Conservation (phyloP, 2,113 vertebrate genomes). For the Conger conger region DNA sequence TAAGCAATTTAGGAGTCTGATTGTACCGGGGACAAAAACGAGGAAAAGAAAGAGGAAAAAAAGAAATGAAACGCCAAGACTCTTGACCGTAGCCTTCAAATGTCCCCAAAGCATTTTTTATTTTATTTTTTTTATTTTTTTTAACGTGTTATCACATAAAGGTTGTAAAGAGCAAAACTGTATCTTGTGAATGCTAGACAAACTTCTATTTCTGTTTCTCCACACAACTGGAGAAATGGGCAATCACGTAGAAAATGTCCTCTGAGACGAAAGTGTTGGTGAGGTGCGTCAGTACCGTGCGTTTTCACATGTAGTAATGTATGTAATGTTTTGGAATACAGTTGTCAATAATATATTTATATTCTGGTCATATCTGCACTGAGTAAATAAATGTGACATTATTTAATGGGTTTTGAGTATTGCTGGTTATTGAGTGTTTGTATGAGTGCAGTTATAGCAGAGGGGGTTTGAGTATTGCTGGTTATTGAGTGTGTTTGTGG, state of each 20-base stretch:
- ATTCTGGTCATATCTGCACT: slow-evolving; percentile 60
- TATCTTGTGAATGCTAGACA: slow-evolving; percentile 15
- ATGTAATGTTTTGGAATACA: slow-evolving; percentile 25
- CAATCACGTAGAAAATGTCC: slow-evolving; percentile 28
- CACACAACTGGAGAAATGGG: not conserved
- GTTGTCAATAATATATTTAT: slow-evolving; percentile 49
- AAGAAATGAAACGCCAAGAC: not conserved
- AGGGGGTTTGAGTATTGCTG: too few relatives aligned
- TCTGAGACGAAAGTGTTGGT: slow-evolving; percentile 39
- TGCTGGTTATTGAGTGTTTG: not conserved
- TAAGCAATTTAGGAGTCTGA: slow-evolving; percentile 30
- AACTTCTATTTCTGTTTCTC: slow-evolving; percentile 13
- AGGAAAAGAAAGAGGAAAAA: slow-evolving; percentile 19
- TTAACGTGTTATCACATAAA: not conserved
- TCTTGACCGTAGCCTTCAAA: slow-evolving; percentile 30
- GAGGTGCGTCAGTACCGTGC: slow-evolving; percentile 39
- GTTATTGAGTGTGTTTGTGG: not conserved
- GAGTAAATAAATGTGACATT: slow-evolving; percentile 65
- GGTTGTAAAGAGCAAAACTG: slow-evolving; percentile 5
- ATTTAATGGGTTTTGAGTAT: slow-evolving; percentile 36
- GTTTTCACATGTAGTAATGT: slow-evolving; percentile 40
- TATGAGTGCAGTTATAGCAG: too few relatives aligned
- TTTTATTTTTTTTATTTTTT: slow-evolving; percentile 1
- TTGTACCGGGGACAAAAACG: slow-evolving; percentile 43
- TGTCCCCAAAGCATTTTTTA: slow-evolving; percentile 38